Base-by-base conservation (phyloP, 2,113 vertebrate species). In the Ginglymostoma cirratum region DNA sequence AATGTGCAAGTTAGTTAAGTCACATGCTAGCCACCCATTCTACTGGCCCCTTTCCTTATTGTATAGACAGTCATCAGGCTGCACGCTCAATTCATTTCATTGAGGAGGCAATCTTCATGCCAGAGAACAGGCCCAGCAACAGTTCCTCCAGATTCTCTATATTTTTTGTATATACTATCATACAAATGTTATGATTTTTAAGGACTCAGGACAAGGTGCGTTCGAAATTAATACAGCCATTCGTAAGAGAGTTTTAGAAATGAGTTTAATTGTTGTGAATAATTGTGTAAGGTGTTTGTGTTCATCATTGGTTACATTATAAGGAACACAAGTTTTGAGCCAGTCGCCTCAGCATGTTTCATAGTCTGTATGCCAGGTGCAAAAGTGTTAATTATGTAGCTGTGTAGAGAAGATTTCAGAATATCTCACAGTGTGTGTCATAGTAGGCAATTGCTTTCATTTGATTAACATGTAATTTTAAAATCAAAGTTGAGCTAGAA, bases 381-480 rank as follows among this genome's bases (percentile, higher is more conserved):
- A 93, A 38, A 93, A 38, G 61, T 21, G 34, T 66, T 66, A 66
- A 93, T 93, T 93, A 93, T 93, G 89, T 66, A 66, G 61, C 67
- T 67, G 19, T 67, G 61, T 67, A 93, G 61, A 67, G 89, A 67
- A 65, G 61, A 93, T 93, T 93, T 66, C 89, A 93, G 61, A 66
- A 66, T 66, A 38, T 61, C 34, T 93, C 38, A 65, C 89, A 93
- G 89, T n/a, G 89, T 38, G 61, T 38, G 55, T 93, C 66, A 93
- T 93, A 93, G 66, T 67, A 67, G 65, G 89, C 89, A 93, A 93
- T 67, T 66, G 89, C 61, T 66, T 93, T 93, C 65, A 38, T 93
- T 93, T 93, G 89, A 93, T 93, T 93, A 93, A 93, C 89, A 66
- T 93, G 55, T 93, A 38, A 93, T 93, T 66, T 93, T 93, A 66